Evolutionary conservation across 2,888 invertebrate species (phyloP).

Genomic region (Oscheius onirici): DNA sequence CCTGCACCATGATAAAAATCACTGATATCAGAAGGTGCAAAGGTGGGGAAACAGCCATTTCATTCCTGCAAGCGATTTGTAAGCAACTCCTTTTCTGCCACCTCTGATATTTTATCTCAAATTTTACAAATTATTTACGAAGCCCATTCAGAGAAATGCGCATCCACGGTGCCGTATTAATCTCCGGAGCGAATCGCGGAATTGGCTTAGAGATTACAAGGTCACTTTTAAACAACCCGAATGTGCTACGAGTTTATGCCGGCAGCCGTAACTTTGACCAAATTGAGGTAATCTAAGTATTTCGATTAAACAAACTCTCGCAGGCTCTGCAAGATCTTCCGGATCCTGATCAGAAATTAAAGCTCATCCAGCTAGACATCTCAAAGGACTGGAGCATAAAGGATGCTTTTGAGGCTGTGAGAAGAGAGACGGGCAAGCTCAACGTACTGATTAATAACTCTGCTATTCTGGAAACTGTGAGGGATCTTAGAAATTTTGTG

Average conservation of each 20-base stretch:
- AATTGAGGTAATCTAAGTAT: conserved; percentile 11
- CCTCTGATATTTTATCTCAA: too few relatives aligned
- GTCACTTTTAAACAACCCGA: conserved; percentile 6
- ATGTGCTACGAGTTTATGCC: conserved; percentile 26
- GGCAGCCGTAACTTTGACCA: conserved; percentile 22
- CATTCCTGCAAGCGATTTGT: too few relatives aligned
- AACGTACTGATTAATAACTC: conserved; percentile 29
- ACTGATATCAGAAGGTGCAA: too few relatives aligned
- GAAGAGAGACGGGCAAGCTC: conserved; percentile 22
- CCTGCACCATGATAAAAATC: too few relatives aligned
- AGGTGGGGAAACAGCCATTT: too few relatives aligned
- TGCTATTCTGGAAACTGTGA: conserved; percentile 32
- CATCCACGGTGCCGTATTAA: conserved; percentile 24
- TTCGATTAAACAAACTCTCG: not conserved
- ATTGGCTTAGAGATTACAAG: conserved; percentile 29
- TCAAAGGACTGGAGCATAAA: conserved; percentile 30
- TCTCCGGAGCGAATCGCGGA: conserved; percentile 32
- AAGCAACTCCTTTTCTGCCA: too few relatives aligned
- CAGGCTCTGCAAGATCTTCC: conserved; percentile 15
- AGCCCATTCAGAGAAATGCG: too few relatives aligned
- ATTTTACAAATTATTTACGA: too few relatives aligned
- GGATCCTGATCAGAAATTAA: conserved; percentile 23
- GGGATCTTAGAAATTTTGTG: not conserved
- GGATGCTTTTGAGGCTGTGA: conserved; percentile 21
- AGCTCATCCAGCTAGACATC: conserved; percentile 21